Evolutionary conservation across 2,888 invertebrate genomes (phyloP), one percentile per base, ranked within the genome.

Genomic region (Poecilus cupreus): DNA sequence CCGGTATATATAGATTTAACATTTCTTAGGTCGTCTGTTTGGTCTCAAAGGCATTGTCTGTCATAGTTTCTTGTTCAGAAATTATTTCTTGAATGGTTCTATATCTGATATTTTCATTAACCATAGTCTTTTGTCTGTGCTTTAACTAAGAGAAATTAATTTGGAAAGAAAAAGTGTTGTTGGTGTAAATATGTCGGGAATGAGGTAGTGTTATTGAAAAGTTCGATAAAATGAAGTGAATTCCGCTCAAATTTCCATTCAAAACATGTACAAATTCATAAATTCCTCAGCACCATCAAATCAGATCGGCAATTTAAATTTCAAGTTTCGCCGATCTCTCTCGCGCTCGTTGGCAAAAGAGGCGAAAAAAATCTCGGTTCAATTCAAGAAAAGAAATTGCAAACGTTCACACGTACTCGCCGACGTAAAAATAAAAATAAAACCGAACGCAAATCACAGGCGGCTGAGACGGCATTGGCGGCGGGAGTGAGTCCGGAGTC

Each of bases 361-460:
- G 13, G 64, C 39, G 13, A 68, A 68, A 51, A 68, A 68, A 68
- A 68, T 68, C 64, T 13, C 16, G 64, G 64, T 68, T 68, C 64
- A 68, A 68, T 68, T 68, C 64, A 68, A 68, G 64, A 68, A 68
- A 68, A 68, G 64, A 68, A 68, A 68, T 68, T 68, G 64, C 64
- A 68, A 68, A 68, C 64, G 64, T 68, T 68, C 64, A 68, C 64
- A 68, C 64, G 64, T 68, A 68, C 64, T 68, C 51, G 64, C 13
- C 64, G 64, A 37, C 64, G 64, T 68, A 68, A 68, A 60, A 68
- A 68, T 68, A 68, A 68, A 68, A 68, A 68, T 68, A 68, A 68
- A 51, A 68, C 37, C 37, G 64, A 37, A 68, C 64, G 64, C 64
- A 68, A 68, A 68, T 68, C 64, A 68, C 64, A 37, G 64, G 6